A percentile compares a stretch with the other conserved stretches of the same genome.
phyloP scores from a whole-genome alignment of 2,113 vertebrate species.

The Crotalus viridis region DNA sequence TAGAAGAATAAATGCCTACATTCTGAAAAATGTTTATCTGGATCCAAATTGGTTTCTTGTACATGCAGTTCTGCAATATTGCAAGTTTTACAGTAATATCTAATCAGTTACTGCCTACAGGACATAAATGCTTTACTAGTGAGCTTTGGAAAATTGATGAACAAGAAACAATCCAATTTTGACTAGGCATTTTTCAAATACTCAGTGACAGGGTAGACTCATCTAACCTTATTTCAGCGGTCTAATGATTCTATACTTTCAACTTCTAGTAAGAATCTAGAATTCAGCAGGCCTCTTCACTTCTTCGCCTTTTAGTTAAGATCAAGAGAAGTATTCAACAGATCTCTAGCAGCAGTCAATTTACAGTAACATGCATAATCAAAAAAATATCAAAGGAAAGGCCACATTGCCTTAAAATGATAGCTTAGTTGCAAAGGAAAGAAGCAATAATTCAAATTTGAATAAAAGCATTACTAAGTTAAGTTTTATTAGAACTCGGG shows the following conservation, averaged over 20 bases:
- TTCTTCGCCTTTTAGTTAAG: conserved; percentile 23
- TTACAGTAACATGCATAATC: conserved; percentile 49
- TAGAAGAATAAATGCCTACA: conserved; percentile 32
- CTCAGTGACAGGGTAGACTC: not conserved
- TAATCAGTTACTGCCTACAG: conserved; percentile 5
- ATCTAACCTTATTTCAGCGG: not conserved
- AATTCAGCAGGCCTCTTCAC: conserved; percentile 28
- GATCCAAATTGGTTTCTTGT: conserved; percentile 12
- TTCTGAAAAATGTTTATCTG: conserved; percentile 43
- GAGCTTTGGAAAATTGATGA: not conserved
- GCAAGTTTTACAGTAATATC: conserved; percentile 40
- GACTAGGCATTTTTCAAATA: not conserved
- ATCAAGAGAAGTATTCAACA: conserved; percentile 32
- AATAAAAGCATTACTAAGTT: conserved; percentile 40
- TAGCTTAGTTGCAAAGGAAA: conserved; percentile 33
- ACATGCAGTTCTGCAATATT: conserved; percentile 39
- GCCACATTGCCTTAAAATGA: conserved; percentile 42
- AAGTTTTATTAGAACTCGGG: conserved; percentile 37
- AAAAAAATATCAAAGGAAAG: conserved; percentile 43
- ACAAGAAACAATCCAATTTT: conserved; percentile 15
- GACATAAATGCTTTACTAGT: not conserved
- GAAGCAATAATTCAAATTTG: conserved; percentile 37
- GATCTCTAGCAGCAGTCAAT: conserved; percentile 40
- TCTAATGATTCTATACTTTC: conserved; percentile 10
- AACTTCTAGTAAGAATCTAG: conserved; percentile 41